Evolutionary conservation across 2,888 invertebrate species (phyloP).

Genomic region (Branchipolynoe longqiensis): DNA sequence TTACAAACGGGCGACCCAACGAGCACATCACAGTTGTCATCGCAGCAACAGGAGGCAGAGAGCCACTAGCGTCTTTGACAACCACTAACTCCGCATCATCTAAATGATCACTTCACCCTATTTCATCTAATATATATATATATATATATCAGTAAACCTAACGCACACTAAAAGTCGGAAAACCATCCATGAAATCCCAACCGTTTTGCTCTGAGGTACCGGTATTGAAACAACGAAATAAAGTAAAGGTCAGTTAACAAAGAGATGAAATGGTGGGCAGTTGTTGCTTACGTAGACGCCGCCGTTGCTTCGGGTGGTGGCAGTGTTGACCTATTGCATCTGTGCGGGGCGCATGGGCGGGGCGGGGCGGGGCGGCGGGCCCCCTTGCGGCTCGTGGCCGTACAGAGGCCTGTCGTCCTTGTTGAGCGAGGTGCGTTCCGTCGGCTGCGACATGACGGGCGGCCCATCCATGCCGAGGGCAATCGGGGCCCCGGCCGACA

Average conservation of each 20-base stretch:
- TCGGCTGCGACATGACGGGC: slow-evolving; percentile 43
- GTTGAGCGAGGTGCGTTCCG: slow-evolving; percentile 55
- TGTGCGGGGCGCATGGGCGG: background rate
- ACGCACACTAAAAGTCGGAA: background rate
- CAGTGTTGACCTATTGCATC: background rate
- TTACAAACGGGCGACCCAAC: too few relatives aligned
- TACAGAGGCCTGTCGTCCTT: slow-evolving; percentile 24
- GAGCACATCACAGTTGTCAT: too few relatives aligned
- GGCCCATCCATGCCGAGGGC: background rate
- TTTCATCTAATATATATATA: background rate
- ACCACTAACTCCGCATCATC: too few relatives aligned
- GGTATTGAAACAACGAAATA: background rate
- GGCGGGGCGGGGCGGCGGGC: background rate
- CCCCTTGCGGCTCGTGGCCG: slow-evolving; percentile 17
- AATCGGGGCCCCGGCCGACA: background rate
- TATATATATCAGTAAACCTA: background rate
- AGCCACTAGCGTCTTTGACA: too few relatives aligned
- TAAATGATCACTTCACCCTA: background rate
- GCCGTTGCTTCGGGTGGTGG: too few relatives aligned
- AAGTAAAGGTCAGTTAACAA: too few relatives aligned
- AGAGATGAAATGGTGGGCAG: too few relatives aligned
- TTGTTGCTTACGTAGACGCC: too few relatives aligned
- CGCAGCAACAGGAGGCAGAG: too few relatives aligned
- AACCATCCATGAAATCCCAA: background rate
- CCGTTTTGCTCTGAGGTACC: background rate